Percentiles rank a stretch among this genome's conserved stretches.
Conservation (phyloP, 2,113 vertebrate species). For the Bungarus multicinctus region DNA sequence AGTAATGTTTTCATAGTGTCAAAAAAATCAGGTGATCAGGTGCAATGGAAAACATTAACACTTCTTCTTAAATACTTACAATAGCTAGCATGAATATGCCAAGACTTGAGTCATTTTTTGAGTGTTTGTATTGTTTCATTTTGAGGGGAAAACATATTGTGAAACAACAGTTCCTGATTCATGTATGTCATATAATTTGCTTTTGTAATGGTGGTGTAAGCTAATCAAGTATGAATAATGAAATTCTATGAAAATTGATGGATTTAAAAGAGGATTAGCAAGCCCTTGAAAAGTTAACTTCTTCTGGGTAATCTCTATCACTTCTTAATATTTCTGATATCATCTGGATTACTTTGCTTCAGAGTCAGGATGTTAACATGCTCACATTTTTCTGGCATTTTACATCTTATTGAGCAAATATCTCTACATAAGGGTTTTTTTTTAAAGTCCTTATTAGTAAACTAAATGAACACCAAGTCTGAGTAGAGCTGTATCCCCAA, state of each 20-base stretch:
- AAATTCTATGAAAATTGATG: neutral
- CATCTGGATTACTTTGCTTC: neutral
- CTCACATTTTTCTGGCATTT: neutral
- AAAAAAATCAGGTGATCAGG: neutral
- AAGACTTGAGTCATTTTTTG: neutral
- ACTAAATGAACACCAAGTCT: neutral
- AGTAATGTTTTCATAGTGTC: slow-evolving; percentile 27
- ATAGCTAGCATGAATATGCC: neutral
- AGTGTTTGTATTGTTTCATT: neutral
- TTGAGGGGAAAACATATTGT: fast-evolving
- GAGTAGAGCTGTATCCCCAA: neutral
- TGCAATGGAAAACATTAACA: slow-evolving; percentile 16
- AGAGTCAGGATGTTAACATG: neutral
- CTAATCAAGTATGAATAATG: neutral
- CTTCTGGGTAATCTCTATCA: neutral
- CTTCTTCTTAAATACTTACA: slow-evolving; percentile 27
- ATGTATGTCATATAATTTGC: neutral
- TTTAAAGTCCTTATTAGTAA: neutral
- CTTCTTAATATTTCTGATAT: neutral
- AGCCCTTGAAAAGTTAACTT: neutral
- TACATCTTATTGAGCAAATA: neutral
- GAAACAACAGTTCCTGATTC: neutral
- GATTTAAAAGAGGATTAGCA: neutral
- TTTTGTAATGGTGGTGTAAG: neutral
- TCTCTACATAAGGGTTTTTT: neutral